These are phyloP conservation scores for Paragorgia papillata DNA, from an alignment of 92 coral and sea anemone species.

Conservation along the genomic window DNA sequence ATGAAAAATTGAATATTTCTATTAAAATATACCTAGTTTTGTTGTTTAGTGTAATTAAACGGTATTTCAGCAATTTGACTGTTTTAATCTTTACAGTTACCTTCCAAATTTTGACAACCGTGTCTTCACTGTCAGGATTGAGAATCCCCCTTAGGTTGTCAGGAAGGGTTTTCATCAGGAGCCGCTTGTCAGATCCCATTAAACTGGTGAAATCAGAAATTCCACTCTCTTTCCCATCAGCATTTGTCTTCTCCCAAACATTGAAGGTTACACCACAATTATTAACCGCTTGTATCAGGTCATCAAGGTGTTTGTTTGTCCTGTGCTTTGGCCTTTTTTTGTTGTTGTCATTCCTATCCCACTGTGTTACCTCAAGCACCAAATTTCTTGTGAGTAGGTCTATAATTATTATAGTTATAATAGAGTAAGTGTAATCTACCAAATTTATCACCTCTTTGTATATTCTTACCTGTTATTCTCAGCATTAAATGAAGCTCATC, in stretches of 20 bases:
- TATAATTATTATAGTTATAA: not conserved
- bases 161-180: too few species aligned
- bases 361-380: not conserved
- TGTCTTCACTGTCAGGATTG: too few species aligned
- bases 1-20: too few species aligned
- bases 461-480: constrained; percentile 1
- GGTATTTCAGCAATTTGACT: too few species aligned
- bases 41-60: too few species aligned
- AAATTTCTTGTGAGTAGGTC: not conserved
- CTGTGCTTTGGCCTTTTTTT: not conserved
- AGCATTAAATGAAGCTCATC: constrained; percentile 33
- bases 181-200: too few species aligned
- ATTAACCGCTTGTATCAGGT: not conserved
- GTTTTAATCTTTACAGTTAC: too few species aligned
- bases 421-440: too few species aligned
- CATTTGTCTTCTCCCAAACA: constrained; percentile 28
- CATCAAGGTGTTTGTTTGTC: constrained; percentile 7
- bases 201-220: not conserved
- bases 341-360: constrained; percentile 6
- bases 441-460: not conserved
- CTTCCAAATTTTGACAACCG: too few species aligned
- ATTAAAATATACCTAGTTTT: too few species aligned
- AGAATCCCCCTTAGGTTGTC: too few species aligned
- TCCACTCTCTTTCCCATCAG: constrained; percentile 2
- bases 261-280: constrained; percentile 16